These are phyloP conservation scores for Pseudomyrmex concolor DNA, from an alignment of 1,140 invertebrate species.

Conservation along the genomic window DNA sequence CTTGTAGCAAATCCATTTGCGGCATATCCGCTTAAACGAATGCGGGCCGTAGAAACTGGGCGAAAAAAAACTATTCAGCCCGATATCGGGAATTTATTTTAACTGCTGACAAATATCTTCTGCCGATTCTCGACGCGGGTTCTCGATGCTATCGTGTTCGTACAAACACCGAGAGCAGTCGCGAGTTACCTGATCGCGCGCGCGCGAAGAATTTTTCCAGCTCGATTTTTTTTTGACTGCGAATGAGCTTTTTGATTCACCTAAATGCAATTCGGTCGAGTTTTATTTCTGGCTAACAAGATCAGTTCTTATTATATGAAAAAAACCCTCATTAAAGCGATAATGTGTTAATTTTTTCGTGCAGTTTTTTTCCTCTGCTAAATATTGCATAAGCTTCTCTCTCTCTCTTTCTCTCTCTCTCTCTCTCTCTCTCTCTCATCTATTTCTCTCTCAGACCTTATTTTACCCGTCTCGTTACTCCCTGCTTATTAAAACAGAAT, in stretches of 20 bases:
- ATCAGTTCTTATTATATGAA: not conserved
- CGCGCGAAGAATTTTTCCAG: not conserved
- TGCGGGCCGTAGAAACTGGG: not conserved
- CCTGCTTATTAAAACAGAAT: slow-evolving; percentile 4
- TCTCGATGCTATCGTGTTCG: not conserved
- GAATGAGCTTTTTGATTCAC: not conserved
- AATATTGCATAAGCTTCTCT: not conserved
- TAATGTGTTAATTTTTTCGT: not conserved
- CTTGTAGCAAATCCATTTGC: slow-evolving; percentile 33
- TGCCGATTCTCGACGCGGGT: not conserved
- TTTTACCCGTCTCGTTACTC: not conserved
- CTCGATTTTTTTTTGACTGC: not conserved
- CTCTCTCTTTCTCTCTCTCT: too few species aligned
- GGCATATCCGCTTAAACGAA: slow-evolving; percentile 20
- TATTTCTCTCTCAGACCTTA: not conserved
- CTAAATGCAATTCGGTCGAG: not conserved
- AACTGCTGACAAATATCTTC: slow-evolving; percentile 24
- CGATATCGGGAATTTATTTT: slow-evolving; percentile 26
- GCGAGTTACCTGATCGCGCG: not conserved
- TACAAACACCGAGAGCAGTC: slow-evolving; percentile 9
- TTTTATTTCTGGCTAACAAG: not conserved
- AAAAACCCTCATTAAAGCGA: too few species aligned
- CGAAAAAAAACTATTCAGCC: slow-evolving; percentile 7
- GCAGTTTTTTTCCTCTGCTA: slow-evolving; percentile 1
- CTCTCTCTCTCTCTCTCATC: too few species aligned